phyloP scores from a whole-genome alignment of 2,797 vertebrate genomes.

The Zonotrichia albicollis region DNA sequence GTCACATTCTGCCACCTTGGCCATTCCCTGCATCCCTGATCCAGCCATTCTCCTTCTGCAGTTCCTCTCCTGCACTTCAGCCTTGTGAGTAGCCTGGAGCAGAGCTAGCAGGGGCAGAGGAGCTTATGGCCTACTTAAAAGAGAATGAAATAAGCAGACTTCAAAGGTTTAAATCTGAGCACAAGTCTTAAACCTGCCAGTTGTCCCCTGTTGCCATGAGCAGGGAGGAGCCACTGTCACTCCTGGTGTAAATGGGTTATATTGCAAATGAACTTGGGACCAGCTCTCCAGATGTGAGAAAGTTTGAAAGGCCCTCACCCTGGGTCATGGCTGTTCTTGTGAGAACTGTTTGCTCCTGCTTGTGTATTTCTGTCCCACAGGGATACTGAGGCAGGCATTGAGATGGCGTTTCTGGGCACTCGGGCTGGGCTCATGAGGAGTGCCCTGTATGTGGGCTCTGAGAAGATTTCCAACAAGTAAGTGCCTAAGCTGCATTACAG shows the following conservation, averaged over 20 bases:
- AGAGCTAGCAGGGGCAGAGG: neutral
- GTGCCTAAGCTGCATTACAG: conserved; percentile 33
- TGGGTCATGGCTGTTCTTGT: neutral
- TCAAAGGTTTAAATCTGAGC: neutral
- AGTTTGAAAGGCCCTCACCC: neutral
- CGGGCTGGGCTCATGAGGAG: conserved; percentile 89
- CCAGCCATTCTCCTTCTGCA: neutral
- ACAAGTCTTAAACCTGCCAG: neutral
- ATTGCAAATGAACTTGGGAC: neutral
- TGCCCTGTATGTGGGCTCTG: conserved; percentile 83
- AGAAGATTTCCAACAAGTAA: conserved; percentile 88
- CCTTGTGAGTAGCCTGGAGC: neutral
- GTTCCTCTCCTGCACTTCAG: neutral
- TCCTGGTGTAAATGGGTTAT: neutral
- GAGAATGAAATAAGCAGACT: neutral
- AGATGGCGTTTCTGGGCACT: conserved; percentile 92
- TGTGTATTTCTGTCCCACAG: conserved; percentile 23
- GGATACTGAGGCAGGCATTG: conserved; percentile 81
- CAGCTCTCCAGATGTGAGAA: neutral
- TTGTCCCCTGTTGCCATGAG: neutral
- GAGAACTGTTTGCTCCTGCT: neutral
- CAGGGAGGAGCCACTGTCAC: neutral
- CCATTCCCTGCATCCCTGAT: neutral
- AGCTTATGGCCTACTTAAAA: neutral
- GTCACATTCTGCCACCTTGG: neutral